Percentiles rank a stretch among this genome's conserved stretches.
Evolutionary conservation across 2,113 vertebrate genomes (phyloP).

Genomic region (Oreochromis niloticus): DNA sequence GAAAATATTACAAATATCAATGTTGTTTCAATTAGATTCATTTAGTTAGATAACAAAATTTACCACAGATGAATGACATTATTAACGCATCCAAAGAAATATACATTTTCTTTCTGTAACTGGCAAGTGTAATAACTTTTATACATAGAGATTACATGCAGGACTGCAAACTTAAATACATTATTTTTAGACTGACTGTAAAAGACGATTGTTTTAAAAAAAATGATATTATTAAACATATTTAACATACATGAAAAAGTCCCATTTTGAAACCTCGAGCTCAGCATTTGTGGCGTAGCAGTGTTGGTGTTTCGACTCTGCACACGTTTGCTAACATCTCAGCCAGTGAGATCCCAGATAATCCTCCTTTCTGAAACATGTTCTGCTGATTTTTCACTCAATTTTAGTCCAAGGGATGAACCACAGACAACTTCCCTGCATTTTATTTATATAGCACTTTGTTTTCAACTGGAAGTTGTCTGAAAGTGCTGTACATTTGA

Average conservation of each 20-base stretch:
- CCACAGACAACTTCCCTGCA: not conserved
- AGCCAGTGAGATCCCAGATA: not conserved
- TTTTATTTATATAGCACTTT: not conserved
- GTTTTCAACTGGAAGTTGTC: too few species aligned
- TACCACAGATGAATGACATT: not conserved
- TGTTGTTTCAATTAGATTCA: not conserved
- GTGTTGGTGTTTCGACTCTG: not conserved
- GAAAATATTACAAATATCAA: not conserved
- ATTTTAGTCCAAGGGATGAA: not conserved
- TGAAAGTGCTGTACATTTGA: too few species aligned
- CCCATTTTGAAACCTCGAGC: not conserved
- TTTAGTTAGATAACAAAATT: not conserved
- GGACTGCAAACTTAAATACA: not conserved
- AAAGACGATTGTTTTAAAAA: too few species aligned
- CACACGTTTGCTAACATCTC: not conserved
- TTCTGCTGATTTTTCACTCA: accelerated
- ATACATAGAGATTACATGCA: not conserved
- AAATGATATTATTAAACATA: too few species aligned
- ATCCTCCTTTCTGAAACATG: not conserved
- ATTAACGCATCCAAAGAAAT: not conserved
- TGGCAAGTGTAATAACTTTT: not conserved
- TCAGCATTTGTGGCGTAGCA: not conserved
- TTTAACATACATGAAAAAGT: not conserved
- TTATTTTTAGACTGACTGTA: not conserved
- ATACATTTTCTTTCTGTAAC: too few species aligned